phyloP scores from a whole-genome alignment of 2,113 vertebrate species.

The zebrafish (Danio rerio) region GRCz12tu NC_133186.1:5276001-5276500 shows the following conservation, averaged over 20 bases:
- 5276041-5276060: slow-evolving; percentile 67
- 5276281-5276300: neutral
- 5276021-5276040: slow-evolving; percentile 53
- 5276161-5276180: slow-evolving; percentile 72
- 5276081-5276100: slow-evolving; percentile 47
- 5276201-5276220: slow-evolving; percentile 62
- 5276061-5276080: slow-evolving; percentile 61
- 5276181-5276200: slow-evolving; percentile 73
- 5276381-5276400: neutral
- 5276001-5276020: slow-evolving; percentile 31
- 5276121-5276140: slow-evolving; percentile 69
- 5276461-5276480: too few relatives aligned
- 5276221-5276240: slow-evolving; percentile 56
- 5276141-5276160: slow-evolving; percentile 73
- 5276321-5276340: slow-evolving; percentile 16
- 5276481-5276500: too few relatives aligned
- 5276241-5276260: neutral
- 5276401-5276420: too few relatives aligned
- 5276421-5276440: too few relatives aligned
- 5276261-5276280: neutral
- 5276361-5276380: neutral
- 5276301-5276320: neutral
- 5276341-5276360: slow-evolving; percentile 6
- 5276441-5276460: too few relatives aligned
- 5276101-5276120: slow-evolving; percentile 63